A percentile compares a stretch with the other conserved stretches of the same genome.
Conservation (phyloP, 1,140 invertebrate genomes). For the Eubasilissa regina region DNA sequence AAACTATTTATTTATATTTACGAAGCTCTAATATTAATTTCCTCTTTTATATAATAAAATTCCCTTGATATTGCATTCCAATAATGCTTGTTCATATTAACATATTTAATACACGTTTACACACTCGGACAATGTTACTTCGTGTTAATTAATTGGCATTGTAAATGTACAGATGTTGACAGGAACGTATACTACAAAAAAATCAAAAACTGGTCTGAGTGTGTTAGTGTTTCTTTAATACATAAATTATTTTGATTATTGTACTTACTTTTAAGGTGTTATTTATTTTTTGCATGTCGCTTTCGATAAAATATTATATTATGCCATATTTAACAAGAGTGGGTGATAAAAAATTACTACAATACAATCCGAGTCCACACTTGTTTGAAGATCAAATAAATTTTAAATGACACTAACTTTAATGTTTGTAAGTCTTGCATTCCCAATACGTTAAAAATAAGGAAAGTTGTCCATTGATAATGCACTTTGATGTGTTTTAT, state of each 20-base stretch:
- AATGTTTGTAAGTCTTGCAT: neutral
- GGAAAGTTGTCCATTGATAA: neutral
- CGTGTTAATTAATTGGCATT: neutral
- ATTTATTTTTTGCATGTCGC: slow-evolving; percentile 38
- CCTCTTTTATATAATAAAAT: slow-evolving; percentile 19
- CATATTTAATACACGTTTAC: neutral
- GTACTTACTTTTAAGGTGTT: slow-evolving; percentile 38
- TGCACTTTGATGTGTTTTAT: neutral
- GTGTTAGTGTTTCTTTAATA: slow-evolving; percentile 19
- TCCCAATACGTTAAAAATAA: neutral
- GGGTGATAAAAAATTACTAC: neutral
- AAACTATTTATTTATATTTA: slow-evolving; percentile 6
- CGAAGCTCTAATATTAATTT: neutral
- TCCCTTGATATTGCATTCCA: slow-evolving; percentile 37
- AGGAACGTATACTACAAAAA: neutral
- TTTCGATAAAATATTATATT: slow-evolving; percentile 12
- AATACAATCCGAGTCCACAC: neutral
- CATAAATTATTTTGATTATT: slow-evolving; percentile 24
- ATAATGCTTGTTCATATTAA: slow-evolving; percentile 29
- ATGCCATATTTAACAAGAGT: neutral
- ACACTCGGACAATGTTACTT: slow-evolving; percentile 12
- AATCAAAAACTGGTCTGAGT: slow-evolving; percentile 12
- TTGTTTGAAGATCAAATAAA: slow-evolving; percentile 3
- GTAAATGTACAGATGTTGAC: neutral
- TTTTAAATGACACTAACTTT: neutral